Percentiles rank a stretch among this genome's conserved stretches.
These are phyloP conservation scores for Mionectes olivaceus DNA, from an alignment of 2,797 vertebrate species.

Conservation along the genomic window DNA sequence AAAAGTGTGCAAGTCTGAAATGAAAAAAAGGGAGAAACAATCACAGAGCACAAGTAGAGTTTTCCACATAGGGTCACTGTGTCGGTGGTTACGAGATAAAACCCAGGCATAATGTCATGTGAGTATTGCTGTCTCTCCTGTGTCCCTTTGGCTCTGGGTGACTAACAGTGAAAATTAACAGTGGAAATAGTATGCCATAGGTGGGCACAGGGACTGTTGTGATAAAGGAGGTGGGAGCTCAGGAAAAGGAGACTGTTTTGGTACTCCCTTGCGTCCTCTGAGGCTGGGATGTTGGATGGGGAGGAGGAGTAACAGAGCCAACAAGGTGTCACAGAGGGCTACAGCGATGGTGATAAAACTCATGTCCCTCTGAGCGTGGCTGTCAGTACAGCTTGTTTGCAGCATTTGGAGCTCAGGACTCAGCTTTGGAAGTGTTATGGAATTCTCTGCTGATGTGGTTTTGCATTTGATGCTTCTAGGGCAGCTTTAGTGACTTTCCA, in stretches of 20 bases:
- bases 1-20: background rate
- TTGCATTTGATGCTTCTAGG: background rate
- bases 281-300: background rate
- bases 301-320: background rate
- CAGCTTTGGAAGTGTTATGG: background rate
- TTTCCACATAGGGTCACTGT: background rate
- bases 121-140: background rate
- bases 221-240: background rate
- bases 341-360: background rate
- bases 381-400: background rate
- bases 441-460: background rate
- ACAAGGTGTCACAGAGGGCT: background rate
- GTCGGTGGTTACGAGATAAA: background rate
- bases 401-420: background rate
- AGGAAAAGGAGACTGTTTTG: background rate
- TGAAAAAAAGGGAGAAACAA: background rate
- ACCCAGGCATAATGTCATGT: background rate
- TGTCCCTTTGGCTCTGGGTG: background rate
- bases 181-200: background rate
- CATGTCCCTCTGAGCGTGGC: background rate
- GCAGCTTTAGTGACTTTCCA: background rate
- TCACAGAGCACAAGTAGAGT: accelerated
- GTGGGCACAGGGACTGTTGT: background rate
- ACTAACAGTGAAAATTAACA: background rate
- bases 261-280: background rate